Conservation (phyloP, 2,888 invertebrate genomes). For the Dasysyrphus tricinctus region DNA sequence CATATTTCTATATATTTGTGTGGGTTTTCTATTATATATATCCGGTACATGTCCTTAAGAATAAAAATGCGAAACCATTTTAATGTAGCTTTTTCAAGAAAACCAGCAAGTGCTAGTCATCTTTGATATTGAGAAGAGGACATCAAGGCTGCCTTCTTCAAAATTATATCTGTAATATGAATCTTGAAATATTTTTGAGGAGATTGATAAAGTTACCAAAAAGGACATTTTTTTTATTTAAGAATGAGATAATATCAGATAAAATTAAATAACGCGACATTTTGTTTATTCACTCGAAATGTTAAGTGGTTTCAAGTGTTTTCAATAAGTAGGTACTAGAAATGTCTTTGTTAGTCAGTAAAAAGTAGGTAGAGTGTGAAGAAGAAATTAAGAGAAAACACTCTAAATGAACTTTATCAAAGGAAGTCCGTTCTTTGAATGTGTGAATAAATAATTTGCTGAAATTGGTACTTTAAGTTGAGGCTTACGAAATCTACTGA, state of each 20-base stretch:
- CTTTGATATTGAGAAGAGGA: neutral
- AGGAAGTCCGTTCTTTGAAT: neutral
- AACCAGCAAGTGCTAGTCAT: neutral
- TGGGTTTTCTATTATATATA: too few relatives aligned
- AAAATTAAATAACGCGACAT: neutral
- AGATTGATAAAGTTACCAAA: neutral
- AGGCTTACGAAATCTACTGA: too few relatives aligned
- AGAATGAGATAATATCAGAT: neutral
- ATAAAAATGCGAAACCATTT: neutral
- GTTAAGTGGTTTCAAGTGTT: conserved; percentile 1
- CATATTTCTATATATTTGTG: conserved; percentile 16
- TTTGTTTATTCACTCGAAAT: neutral
- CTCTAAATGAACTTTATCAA: neutral
- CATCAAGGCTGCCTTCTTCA: too few relatives aligned
- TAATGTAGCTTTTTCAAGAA: neutral
- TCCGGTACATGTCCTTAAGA: too few relatives aligned
- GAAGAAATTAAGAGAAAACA: neutral
- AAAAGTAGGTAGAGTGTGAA: neutral
- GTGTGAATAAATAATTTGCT: neutral
- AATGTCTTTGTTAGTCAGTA: too few relatives aligned
- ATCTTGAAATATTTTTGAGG: neutral
- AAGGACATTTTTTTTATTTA: neutral
- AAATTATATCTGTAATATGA: neutral
- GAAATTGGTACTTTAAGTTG: neutral
- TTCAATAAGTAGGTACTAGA: neutral